These are phyloP conservation scores for Hydrotaea cyrtoneurina DNA, from an alignment of 2,888 invertebrate genomes.

Conservation along the genomic window DNA sequence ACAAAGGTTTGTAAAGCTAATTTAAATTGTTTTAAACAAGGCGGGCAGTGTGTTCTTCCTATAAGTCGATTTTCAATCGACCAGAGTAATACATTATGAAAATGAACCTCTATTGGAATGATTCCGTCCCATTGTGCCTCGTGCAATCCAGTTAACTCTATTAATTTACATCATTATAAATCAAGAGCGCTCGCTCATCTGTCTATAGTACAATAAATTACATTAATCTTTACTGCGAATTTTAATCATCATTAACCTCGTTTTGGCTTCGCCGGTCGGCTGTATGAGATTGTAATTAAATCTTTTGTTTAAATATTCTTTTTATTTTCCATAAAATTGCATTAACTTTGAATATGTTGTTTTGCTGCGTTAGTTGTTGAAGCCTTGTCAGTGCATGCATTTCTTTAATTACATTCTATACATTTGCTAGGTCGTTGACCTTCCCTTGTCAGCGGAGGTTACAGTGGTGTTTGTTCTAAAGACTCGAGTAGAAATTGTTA, in stretches of 20 bases:
- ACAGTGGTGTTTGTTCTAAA: slow-evolving; percentile 5
- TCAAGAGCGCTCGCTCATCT: not conserved
- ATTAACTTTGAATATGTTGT: not conserved
- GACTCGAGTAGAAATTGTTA: slow-evolving; percentile 16
- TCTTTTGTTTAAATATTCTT: not conserved
- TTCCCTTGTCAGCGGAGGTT: not conserved
- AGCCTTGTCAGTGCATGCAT: not conserved
- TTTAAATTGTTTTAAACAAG: too few species aligned
- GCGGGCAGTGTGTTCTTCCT: too few species aligned
- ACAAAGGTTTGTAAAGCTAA: too few species aligned
- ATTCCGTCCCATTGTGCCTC: not conserved
- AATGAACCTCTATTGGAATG: too few species aligned
- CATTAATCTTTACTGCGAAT: not conserved
- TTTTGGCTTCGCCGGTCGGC: not conserved
- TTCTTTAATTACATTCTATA: not conserved
- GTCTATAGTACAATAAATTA: not conserved
- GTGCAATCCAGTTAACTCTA: not conserved
- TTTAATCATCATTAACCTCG: not conserved
- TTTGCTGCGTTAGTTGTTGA: not conserved
- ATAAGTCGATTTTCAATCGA: too few species aligned
- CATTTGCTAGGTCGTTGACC: slow-evolving; percentile 8
- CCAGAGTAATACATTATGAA: too few species aligned
- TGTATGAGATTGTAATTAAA: not conserved
- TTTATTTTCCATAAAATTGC: not conserved
- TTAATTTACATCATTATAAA: slow-evolving; percentile 1